A percentile compares a stretch with the other conserved stretches of the same genome.
phyloP scores from a whole-genome alignment of 1,140 invertebrate species.

The Hirudo medicinalis region DNA sequence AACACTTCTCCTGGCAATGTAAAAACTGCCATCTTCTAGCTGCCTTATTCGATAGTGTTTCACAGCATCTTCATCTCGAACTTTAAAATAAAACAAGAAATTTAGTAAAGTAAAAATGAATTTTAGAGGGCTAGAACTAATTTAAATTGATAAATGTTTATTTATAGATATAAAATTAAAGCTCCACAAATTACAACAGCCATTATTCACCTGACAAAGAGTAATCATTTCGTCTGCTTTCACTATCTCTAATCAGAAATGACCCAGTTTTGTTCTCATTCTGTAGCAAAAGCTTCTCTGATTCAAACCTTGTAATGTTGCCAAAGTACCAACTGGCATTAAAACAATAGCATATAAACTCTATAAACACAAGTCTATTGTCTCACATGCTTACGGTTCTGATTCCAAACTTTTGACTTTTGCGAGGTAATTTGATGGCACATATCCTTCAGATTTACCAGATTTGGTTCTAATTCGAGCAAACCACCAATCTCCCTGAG shows the following conservation, averaged over 20 bases:
- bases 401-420: constrained; percentile 97
- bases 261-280: constrained; percentile 22
- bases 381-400: constrained; percentile 62
- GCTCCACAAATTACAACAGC: no score
- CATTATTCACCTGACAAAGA: constrained; percentile 19
- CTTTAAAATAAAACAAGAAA: constrained; percentile 12
- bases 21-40: constrained; percentile 23
- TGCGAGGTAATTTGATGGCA: constrained; percentile 98
- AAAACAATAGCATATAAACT: not conserved
- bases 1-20: constrained; percentile 19
- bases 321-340: constrained; percentile 23
- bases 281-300: constrained; percentile 9
- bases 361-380: not conserved
- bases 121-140: not conserved
- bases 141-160: no score
- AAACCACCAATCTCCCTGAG: constrained; percentile 98
- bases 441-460: constrained; percentile 74
- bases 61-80: constrained; percentile 24
- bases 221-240: constrained; percentile 22
- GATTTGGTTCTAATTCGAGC: constrained; percentile 43
- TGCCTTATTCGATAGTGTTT: constrained; percentile 24
- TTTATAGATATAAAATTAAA: no score
- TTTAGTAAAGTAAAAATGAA: not conserved
- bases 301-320: constrained; percentile 21
- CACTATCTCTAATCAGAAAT: constrained; percentile 23